Evolutionary conservation across 2,888 invertebrate species (phyloP), one percentile per base, ranked within the genome.

Genomic region (Dynastes grantii): DNA sequence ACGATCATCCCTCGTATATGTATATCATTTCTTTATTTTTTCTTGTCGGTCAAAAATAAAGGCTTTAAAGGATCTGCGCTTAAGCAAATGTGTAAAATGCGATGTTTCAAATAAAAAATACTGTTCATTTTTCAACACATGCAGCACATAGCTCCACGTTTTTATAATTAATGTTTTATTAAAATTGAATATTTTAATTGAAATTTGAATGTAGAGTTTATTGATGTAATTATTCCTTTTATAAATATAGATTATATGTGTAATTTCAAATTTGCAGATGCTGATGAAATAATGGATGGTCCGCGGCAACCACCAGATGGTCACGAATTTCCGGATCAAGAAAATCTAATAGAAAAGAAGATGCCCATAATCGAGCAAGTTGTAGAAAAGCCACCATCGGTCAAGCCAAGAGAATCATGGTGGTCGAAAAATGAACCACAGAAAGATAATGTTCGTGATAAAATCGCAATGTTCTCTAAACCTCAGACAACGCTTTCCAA

Each of bases 401-500:
- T 73, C 40, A 76, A 51, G 22, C 79, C 61, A 22, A 70, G 79
- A 78, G 78, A 79, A 65, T 76, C 64, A 49, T 68, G 81, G 76
- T 70, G 63, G 49, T 55, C 63, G 27, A 76, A 76, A 80, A 71
- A 68, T 45, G 65, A 73, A 49, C 70, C 79, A 2, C 76, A 68
- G 40, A 65, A 40, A 67, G 80, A 80, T 32, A 95, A 95, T 85
- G 95, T 96, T 77, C 93, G 94, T 85, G 96, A 96, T 86, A 96
- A 96, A 90, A 96, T 96, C 84, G 96, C 96, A 78, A 95, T 96
- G 94, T 96, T 96, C 88, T 95, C 95, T 88, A 88, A 79, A 84
- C 89, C 90, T 80, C 87, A 88, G 45, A 83, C 90, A 76, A 90
- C 45, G 4, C 76, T 80, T 45, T 65, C 67, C 40, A 80, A 80